Evolutionary conservation across 2,888 invertebrate species (phyloP).

Genomic region (Andrena dorsata): DNA sequence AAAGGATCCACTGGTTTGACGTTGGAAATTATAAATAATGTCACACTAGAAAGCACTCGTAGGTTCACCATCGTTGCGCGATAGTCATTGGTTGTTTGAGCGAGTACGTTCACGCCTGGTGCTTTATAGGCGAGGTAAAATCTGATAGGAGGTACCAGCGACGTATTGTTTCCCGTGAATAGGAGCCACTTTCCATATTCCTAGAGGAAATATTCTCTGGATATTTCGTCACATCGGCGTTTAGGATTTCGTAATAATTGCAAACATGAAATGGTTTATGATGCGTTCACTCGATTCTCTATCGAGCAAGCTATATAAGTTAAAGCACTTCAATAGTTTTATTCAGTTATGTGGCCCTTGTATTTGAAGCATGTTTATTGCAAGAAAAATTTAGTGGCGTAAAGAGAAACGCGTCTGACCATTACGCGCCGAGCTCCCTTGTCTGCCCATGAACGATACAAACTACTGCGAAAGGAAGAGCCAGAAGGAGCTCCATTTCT

Average conservation of each 20-base stretch:
- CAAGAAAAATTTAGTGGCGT: too few species aligned
- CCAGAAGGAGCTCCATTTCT: background rate
- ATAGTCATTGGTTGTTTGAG: constrained; percentile 47
- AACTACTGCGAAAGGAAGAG: constrained; percentile 7
- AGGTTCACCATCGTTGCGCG: constrained; percentile 66
- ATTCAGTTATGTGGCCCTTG: too few species aligned
- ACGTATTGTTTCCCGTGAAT: constrained; percentile 33
- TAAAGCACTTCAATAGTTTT: too few species aligned
- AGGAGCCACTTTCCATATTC: constrained; percentile 20
- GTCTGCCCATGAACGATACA: constrained; percentile 18
- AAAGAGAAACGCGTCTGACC: background rate
- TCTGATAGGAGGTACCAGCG: constrained; percentile 59
- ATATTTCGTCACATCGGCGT: background rate
- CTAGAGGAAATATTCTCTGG: constrained; percentile 19
- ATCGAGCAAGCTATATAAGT: background rate
- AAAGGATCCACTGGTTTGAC: constrained; percentile 54
- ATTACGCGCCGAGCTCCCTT: background rate
- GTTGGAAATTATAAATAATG: constrained; percentile 38
- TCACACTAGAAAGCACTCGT: constrained; percentile 24
- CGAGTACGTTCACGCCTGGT: constrained; percentile 20
- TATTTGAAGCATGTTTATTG: too few species aligned
- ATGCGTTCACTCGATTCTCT: background rate
- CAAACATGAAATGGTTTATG: background rate
- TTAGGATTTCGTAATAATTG: background rate
- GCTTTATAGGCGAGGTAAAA: constrained; percentile 64